A percentile compares a stretch with the other conserved stretches of the same genome.
These are phyloP conservation scores for Perizoma flavofasciatum DNA, from an alignment of 2,888 invertebrate species.

Conservation along the genomic window DNA sequence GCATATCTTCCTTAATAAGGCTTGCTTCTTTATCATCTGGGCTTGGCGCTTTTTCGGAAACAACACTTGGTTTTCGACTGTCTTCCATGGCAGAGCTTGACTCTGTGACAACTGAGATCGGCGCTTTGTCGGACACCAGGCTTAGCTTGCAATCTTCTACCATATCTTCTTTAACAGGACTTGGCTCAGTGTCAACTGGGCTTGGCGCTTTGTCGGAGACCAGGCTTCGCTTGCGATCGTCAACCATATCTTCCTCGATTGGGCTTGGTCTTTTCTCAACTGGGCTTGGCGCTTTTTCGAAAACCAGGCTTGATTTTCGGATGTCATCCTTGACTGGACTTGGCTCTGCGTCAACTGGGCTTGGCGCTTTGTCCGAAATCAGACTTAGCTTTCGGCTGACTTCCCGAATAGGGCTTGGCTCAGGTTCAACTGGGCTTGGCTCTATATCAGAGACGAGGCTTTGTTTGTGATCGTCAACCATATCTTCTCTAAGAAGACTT, in stretches of 20 bases:
- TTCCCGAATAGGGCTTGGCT: background rate
- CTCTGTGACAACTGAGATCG: too few relatives aligned
- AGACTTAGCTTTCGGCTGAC: too few relatives aligned
- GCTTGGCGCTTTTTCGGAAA: background rate
- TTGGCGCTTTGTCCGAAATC: background rate
- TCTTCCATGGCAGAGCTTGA: too few relatives aligned
- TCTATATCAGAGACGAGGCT: constrained; percentile 7
- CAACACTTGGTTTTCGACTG: constrained; percentile 3
- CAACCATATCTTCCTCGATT: constrained; percentile 12
- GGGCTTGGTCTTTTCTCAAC: constrained; percentile 1
- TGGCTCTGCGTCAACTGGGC: background rate
- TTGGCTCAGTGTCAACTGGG: constrained; percentile 11
- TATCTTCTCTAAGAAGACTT: too few relatives aligned
- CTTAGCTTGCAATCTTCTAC: too few relatives aligned
- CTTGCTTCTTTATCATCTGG: background rate
- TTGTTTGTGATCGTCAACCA: constrained; percentile 1
- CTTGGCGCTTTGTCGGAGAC: constrained; percentile 21
- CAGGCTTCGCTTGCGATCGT: constrained; percentile 19
- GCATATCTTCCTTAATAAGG: background rate
- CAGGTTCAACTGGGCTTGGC: background rate
- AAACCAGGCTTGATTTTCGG: background rate
- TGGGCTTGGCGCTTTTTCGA: constrained; percentile 1
- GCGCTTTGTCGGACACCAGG: too few relatives aligned
- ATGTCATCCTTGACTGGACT: background rate
- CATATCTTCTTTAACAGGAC: too few relatives aligned